Conservation (phyloP, 2,888 invertebrate genomes). For the Drosophila nr. perissopoda region DNA sequence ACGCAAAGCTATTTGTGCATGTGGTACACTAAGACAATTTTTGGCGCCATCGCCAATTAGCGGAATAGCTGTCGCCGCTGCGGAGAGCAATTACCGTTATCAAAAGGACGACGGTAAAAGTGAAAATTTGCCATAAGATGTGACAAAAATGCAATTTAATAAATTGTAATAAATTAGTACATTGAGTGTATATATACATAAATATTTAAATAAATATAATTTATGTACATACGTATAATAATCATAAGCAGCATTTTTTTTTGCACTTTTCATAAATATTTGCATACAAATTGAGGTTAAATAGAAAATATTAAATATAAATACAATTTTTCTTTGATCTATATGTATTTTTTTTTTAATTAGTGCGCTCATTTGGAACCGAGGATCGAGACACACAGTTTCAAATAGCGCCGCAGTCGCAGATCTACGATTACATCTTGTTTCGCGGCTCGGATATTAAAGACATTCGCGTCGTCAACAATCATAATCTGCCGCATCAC, state of each 20-base stretch:
- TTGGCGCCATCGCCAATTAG: constrained; percentile 74
- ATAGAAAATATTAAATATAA: constrained; percentile 24
- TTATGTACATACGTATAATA: neutral
- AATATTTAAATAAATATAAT: constrained; percentile 8
- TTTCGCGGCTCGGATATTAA: constrained; percentile 99
- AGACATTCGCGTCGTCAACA: constrained; percentile 98
- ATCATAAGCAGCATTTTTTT: neutral
- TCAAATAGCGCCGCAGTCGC: constrained; percentile 98
- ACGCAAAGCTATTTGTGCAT: constrained; percentile 4
- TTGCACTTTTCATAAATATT: neutral
- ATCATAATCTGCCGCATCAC: constrained; percentile 92
- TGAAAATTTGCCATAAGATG: constrained; percentile 7
- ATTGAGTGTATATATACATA: neutral
- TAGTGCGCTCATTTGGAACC: constrained; percentile 99
- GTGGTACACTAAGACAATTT: constrained; percentile 51
- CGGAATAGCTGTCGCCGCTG: constrained; percentile 44
- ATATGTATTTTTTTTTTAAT: constrained; percentile 77
- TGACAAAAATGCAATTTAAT: neutral
- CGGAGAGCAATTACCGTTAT: constrained; percentile 52
- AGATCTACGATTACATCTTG: constrained; percentile 99
- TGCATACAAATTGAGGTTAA: constrained; percentile 64
- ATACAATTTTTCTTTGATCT: constrained; percentile 5
- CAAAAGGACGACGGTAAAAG: constrained; percentile 23
- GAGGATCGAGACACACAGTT: constrained; percentile 98
- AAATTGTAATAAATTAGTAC: neutral